Conservation (phyloP, 2,113 vertebrate genomes). For the Mystacornis crossleyi region DNA sequence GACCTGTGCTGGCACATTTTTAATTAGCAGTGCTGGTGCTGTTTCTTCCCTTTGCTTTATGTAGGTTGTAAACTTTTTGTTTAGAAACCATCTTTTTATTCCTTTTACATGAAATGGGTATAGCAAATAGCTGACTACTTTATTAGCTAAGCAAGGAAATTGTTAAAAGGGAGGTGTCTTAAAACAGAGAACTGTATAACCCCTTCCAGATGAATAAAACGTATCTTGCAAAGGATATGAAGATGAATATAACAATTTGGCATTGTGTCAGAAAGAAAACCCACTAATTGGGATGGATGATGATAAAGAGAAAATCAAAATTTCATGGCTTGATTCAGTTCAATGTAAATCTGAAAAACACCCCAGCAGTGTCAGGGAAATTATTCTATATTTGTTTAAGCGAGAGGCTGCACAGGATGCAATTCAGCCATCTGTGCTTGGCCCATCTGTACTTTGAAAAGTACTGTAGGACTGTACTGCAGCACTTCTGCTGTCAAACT, state of each 20-base stretch:
- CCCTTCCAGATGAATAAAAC: not conserved
- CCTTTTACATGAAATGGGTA: not conserved
- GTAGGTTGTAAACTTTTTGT: not conserved
- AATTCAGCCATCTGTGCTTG: constrained; percentile 16
- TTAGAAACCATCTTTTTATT: not conserved
- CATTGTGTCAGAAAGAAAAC: not conserved
- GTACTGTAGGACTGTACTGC: not conserved
- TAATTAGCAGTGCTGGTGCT: not conserved
- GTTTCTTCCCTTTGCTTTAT: not conserved
- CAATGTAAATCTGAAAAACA: not conserved
- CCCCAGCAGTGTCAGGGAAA: not conserved
- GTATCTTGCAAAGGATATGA: not conserved
- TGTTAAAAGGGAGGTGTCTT: not conserved
- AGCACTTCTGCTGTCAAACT: not conserved
- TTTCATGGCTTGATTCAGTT: not conserved
- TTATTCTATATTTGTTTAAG: constrained; percentile 1
- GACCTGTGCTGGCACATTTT: not conserved
- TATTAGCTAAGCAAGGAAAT: not conserved
- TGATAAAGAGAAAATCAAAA: not conserved
- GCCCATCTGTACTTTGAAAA: not conserved
- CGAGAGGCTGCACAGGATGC: not conserved
- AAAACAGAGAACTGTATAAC: not conserved
- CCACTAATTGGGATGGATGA: not conserved
- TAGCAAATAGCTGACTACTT: not conserved
- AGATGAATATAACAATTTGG: not conserved